phyloP scores from a whole-genome alignment of 2,888 invertebrate species.

The Petrolisthes manimaculis region DNA sequence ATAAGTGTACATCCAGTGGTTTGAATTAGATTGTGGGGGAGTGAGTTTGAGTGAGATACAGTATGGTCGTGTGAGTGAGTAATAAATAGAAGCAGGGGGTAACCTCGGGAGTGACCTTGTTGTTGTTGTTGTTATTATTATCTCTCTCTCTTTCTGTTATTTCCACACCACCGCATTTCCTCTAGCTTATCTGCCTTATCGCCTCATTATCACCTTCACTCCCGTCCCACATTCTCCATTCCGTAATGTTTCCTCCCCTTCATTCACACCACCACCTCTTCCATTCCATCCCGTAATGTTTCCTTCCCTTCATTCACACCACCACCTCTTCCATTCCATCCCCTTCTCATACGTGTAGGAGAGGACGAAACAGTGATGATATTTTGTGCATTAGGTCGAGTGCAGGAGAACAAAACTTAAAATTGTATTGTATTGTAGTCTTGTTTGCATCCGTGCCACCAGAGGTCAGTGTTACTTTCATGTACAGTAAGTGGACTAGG shows the following conservation, averaged over 20 bases:
- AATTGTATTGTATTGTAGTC: no score
- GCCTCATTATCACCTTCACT: background rate
- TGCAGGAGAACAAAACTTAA: no score
- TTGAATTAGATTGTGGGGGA: background rate
- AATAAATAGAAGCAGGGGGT: background rate
- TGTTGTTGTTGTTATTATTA: background rate
- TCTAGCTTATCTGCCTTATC: background rate
- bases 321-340: no score
- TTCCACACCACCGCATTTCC: background rate
- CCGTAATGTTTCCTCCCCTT: background rate
- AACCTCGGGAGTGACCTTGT: background rate
- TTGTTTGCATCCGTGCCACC: no score
- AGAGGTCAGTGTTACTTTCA: no score
- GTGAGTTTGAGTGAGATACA: conserved; percentile 5
- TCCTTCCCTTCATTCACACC: background rate
- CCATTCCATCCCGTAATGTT: background rate
- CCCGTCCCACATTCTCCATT: background rate
- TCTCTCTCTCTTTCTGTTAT: no score
- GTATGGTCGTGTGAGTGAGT: background rate
- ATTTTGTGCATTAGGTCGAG: no score
- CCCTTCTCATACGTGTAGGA: background rate
- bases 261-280: background rate
- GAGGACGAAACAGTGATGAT: no score
- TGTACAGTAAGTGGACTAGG: no score
- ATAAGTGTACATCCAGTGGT: no score